Evolutionary conservation across 2,888 invertebrate species (phyloP), one percentile per base, ranked within the genome.

Genomic region (Allolobophora icterica): DNA sequence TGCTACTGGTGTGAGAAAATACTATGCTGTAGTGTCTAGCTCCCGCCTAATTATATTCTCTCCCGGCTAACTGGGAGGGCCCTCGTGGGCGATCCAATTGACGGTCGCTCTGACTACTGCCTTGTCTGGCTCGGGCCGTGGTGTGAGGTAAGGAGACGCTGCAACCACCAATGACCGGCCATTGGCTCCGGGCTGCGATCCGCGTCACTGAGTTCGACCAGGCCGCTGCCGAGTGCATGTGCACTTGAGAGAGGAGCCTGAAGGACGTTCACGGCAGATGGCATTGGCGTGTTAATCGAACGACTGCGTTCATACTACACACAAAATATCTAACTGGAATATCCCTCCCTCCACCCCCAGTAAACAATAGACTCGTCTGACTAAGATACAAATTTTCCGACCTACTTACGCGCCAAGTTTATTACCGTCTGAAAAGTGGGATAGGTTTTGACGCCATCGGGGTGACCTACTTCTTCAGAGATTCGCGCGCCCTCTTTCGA

Each of bases 131-230:
- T 87, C 0, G 34, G 34, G 87, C 87, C 21, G 87, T 87, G 87
- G 87, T 87, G 87, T 87, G 87, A 84, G 84, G 30, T 84, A 84
- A 34, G 84, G 84, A 84, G 84, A 87, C 87, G 24, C 19, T n/a
- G 34, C 34, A 35, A 21, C 21, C 1, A 35, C 87, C 87, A 87
- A 87, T 34, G 17, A 87, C 38, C 34, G 87, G 87, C 19, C 87
- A 30, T 30, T 17, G 87, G 87, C 17, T n/a, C 35, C 19, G 17
- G 87, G 38, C 35, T 38, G 34, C 34, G 38, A n/a, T 34, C 0
- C 87, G 87, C 34, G 87, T 71, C 71, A 71, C 11, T 71, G 71
- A 71, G 71, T 71, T n/a, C 71, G 24, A 38, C 87, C 4, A 0
- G 17, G 33, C 33, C 17, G 35, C 35, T 15, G 33, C 24, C 87